phyloP scores from a whole-genome alignment of 2,113 vertebrate species.

The Sebastes fasciatus region DNA sequence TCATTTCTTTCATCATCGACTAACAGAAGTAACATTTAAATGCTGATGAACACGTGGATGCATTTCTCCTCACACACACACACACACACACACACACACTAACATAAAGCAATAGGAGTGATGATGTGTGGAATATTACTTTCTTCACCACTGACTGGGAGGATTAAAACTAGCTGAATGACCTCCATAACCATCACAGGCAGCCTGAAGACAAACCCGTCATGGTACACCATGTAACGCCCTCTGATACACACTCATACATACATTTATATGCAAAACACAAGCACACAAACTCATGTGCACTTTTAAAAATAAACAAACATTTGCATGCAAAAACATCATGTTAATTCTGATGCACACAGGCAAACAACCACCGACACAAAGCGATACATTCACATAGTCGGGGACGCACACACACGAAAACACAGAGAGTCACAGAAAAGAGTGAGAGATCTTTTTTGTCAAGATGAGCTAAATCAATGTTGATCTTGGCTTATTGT shows the following conservation, averaged over 20 bases:
- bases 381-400: not conserved
- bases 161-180: conserved; percentile 5
- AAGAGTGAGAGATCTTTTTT: not conserved
- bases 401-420: not conserved
- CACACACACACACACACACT: not conserved
- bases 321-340: not conserved
- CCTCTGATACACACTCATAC: not conserved
- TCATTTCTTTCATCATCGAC: not conserved
- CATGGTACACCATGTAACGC: not conserved
- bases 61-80: not conserved
- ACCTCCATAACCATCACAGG: conserved; percentile 16
- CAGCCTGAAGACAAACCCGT: not conserved
- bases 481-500: not conserved
- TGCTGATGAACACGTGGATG: not conserved
- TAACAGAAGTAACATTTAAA: conserved; percentile 6
- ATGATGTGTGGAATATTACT: conserved; percentile 8
- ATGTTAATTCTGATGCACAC: not conserved
- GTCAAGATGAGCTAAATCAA: not conserved
- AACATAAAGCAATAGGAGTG: not conserved
- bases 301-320: not conserved
- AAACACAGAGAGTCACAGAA: not conserved
- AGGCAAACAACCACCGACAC: not conserved
- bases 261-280: not conserved
- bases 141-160: not conserved
- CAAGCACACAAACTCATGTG: not conserved